Percentiles rank a stretch among this genome's conserved stretches.
Evolutionary conservation across 2,888 invertebrate genomes (phyloP).

Genomic region (Apotomis betuletana): DNA sequence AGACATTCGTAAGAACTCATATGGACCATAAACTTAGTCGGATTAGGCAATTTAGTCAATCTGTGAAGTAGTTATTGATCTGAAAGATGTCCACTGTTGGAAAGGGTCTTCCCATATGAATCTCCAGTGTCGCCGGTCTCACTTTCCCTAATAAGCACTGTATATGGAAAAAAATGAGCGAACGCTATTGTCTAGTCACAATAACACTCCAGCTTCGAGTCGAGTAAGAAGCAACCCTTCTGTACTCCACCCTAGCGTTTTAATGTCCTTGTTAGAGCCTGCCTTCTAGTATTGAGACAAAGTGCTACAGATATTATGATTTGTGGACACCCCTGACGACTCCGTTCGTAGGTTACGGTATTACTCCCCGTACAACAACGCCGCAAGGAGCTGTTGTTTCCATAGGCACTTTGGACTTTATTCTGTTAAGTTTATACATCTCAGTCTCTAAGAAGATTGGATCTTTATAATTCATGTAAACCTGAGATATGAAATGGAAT

Average conservation of each 20-base stretch:
- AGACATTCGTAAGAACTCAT: background rate
- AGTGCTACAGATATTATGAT: slow-evolving; percentile 41
- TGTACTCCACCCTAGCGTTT: slow-evolving; percentile 11
- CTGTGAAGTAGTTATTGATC: too few relatives aligned
- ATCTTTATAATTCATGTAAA: slow-evolving; percentile 1
- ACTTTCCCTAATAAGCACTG: too few relatives aligned
- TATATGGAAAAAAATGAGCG: too few relatives aligned
- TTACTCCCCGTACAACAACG: background rate
- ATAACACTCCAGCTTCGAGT: background rate
- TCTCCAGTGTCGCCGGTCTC: too few relatives aligned
- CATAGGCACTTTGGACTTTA: background rate
- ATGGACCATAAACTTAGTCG: background rate
- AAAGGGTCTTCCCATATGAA: too few relatives aligned
- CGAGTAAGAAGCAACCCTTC: slow-evolving; percentile 9
- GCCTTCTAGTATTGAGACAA: slow-evolving; percentile 27
- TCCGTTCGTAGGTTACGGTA: background rate
- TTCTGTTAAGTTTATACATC: background rate
- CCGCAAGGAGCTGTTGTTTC: background rate
- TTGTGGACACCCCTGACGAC: slow-evolving; percentile 16
- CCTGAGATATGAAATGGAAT: too few relatives aligned
- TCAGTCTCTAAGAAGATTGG: background rate
- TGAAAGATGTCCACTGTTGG: too few relatives aligned
- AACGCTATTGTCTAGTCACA: background rate
- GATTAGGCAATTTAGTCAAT: too few relatives aligned
- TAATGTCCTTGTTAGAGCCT: slow-evolving; percentile 17